A percentile compares a stretch with the other conserved stretches of the same genome.
Evolutionary conservation across 2,888 invertebrate genomes (phyloP).

Genomic region (Vannuccia rotundouncinata): DNA sequence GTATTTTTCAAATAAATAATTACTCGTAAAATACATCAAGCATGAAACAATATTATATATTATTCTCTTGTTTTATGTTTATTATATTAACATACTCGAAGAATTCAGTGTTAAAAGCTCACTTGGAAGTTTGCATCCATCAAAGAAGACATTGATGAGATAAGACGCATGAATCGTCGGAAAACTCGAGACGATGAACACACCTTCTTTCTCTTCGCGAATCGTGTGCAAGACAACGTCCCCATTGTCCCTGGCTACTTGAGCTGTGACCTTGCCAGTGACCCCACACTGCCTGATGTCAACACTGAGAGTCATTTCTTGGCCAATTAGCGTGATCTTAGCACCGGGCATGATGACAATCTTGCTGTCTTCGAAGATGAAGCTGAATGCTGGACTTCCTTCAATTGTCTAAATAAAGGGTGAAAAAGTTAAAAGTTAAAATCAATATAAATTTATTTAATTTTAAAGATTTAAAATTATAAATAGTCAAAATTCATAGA

Average conservation of each 20-base stretch:
- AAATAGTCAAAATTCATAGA: too few relatives aligned
- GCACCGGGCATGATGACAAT: neutral
- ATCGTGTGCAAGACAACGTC: neutral
- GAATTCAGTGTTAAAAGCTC: neutral
- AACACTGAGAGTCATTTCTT: neutral
- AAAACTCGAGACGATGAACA: neutral
- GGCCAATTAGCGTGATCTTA: neutral
- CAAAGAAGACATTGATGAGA: neutral
- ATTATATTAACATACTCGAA: neutral
- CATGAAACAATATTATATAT: too few relatives aligned
- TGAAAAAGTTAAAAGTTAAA: too few relatives aligned
- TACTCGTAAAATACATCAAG: too few relatives aligned
- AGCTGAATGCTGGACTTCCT: neutral
- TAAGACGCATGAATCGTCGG: neutral
- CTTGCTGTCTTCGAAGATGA: neutral
- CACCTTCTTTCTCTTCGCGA: neutral
- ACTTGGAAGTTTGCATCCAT: neutral
- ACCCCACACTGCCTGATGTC: neutral
- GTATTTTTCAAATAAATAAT: too few relatives aligned
- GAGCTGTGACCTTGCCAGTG: neutral
- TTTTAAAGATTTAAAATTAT: too few relatives aligned
- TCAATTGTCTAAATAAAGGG: neutral
- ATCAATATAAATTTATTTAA: too few relatives aligned
- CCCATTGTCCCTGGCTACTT: neutral
- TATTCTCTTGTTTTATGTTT: too few relatives aligned